phyloP scores from a whole-genome alignment of 2,888 invertebrate genomes.

The Heteromurus nitidus region DNA sequence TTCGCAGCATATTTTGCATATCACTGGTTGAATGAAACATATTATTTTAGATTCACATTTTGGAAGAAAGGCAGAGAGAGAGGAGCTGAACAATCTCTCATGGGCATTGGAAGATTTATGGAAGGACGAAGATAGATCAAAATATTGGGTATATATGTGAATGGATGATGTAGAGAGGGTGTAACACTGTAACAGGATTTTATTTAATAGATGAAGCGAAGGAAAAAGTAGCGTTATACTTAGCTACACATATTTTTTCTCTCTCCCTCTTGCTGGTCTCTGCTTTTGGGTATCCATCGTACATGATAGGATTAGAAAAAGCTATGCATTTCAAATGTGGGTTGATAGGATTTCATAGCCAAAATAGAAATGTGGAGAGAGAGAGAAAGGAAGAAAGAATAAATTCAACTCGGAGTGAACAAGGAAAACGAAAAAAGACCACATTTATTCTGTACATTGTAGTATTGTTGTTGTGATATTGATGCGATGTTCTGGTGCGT shows the following conservation, averaged over 20 bases:
- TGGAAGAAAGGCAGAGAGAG: background rate
- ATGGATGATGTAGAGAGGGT: conserved; percentile 22
- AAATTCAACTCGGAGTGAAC: conserved; percentile 34
- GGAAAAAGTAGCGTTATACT: background rate
- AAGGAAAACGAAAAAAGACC: background rate
- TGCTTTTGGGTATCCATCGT: too few species aligned
- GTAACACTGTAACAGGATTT: background rate
- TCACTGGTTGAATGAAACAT: conserved; percentile 11
- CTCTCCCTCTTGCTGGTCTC: background rate
- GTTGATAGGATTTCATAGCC: conserved; percentile 60
- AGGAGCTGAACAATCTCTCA: conserved; percentile 55
- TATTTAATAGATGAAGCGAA: conserved; percentile 22
- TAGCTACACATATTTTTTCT: background rate
- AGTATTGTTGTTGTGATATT: conserved; percentile 1
- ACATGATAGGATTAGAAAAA: conserved; percentile 72
- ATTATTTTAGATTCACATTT: conserved; percentile 19
- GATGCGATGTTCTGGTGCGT: too few species aligned
- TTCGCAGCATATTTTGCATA: conserved; percentile 21
- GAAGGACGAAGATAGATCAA: conserved; percentile 67
- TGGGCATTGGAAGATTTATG: conserved; percentile 72
- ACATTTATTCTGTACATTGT: background rate
- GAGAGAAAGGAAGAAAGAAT: conserved; percentile 36
- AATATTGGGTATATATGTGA: conserved; percentile 67
- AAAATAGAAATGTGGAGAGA: conserved; percentile 3
- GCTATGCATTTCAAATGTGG: conserved; percentile 72